These are phyloP conservation scores for Lepidocyrtoides sp. DNA, from an alignment of 2,888 invertebrate species.

Conservation along the genomic window DNA sequence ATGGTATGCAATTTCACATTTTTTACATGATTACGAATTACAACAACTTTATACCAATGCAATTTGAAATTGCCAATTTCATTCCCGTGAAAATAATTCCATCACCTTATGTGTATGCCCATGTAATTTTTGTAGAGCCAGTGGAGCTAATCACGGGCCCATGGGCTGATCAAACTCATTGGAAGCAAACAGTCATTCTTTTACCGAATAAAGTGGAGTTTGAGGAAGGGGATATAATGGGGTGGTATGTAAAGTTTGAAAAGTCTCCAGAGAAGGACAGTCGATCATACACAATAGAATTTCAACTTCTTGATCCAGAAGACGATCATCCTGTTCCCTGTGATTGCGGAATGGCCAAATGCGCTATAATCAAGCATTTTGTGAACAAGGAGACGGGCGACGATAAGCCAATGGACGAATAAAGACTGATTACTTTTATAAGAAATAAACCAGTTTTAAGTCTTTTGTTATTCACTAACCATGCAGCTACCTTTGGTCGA, in stretches of 20 bases:
- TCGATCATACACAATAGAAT: conserved; percentile 90
- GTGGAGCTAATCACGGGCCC: conserved; percentile 86
- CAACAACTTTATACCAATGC: too few relatives aligned
- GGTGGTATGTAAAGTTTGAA: conserved; percentile 85
- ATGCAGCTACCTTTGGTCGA: not conserved
- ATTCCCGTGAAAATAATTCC: too few relatives aligned
- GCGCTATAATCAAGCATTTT: conserved; percentile 89
- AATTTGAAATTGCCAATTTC: too few relatives aligned
- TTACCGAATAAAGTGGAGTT: conserved; percentile 90
- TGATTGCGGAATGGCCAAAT: conserved; percentile 92
- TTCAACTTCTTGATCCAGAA: conserved; percentile 91
- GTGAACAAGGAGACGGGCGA: not conserved
- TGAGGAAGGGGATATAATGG: conserved; percentile 86
- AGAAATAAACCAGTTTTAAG: not conserved
- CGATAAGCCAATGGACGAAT: not conserved
- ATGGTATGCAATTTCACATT: conserved; percentile 78
- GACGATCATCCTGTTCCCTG: conserved; percentile 93
- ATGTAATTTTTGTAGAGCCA: conserved; percentile 79
- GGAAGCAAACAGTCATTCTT: conserved; percentile 92
- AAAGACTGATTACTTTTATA: conserved; percentile 19
- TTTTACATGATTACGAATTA: too few relatives aligned
- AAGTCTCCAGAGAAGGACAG: conserved; percentile 87
- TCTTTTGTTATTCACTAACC: not conserved
- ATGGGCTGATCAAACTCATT: conserved; percentile 89
- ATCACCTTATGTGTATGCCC: too few relatives aligned